Percentiles rank a stretch among this genome's conserved stretches.
phyloP scores from a whole-genome alignment of 2,888 invertebrate species.

The Tupiocoris notatus region DNA sequence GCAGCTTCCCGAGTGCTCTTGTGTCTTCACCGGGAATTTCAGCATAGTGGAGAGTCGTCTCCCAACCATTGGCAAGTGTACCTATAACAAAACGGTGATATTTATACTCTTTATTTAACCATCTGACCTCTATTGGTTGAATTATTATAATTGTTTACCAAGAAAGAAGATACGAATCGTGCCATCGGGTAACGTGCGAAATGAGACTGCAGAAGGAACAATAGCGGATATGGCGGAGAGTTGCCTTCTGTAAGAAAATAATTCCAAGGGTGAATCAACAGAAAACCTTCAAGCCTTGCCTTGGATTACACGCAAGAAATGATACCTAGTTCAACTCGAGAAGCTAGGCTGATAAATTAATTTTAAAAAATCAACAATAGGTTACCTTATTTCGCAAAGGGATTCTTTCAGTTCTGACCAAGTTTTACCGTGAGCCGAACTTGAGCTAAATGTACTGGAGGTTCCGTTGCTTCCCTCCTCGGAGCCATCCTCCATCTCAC shows the following conservation, averaged over 20 bases:
- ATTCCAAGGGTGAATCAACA: no score
- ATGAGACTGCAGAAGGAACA: slow-evolving; percentile 79
- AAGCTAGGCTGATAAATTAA: no score
- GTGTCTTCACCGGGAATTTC: slow-evolving; percentile 61
- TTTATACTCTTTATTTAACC: no score
- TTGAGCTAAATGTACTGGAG: slow-evolving; percentile 18
- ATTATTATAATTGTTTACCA: no score
- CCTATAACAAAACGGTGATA: no score
- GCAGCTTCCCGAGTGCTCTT: slow-evolving; percentile 57
- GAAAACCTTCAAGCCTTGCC: no score
- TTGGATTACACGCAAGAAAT: no score
- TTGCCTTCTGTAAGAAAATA: slow-evolving; percentile 65
- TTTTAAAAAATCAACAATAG: no score
- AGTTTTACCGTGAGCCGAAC: slow-evolving; percentile 54
- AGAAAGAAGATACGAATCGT: slow-evolving; percentile 85
- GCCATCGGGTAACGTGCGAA: slow-evolving; percentile 74
- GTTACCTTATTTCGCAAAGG: slow-evolving; percentile 67
- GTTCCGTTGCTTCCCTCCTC: slow-evolving; percentile 36
- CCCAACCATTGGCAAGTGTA: slow-evolving; percentile 83
- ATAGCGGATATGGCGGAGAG: slow-evolving; percentile 75
- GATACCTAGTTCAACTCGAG: no score
- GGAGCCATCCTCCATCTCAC: slow-evolving; percentile 51
- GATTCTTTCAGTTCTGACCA: slow-evolving; percentile 80
- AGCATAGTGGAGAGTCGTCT: slow-evolving; percentile 81
- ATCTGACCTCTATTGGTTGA: no score